A percentile compares a stretch with the other conserved stretches of the same genome.
Evolutionary conservation across 1,140 invertebrate genomes (phyloP).

Genomic region (Drosophila athabasca): DNA sequence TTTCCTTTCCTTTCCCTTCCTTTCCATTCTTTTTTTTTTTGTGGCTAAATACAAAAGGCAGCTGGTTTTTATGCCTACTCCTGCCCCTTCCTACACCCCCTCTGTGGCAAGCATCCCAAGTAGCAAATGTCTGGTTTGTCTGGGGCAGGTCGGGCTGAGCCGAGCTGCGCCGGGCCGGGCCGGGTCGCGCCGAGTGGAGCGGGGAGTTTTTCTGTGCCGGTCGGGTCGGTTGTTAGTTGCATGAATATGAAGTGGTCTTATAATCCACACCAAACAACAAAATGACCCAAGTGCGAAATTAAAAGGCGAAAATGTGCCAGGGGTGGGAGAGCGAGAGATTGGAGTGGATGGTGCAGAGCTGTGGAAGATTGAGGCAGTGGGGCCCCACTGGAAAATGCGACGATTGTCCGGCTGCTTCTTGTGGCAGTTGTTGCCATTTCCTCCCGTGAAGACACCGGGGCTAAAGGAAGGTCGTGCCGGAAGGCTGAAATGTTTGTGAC

Average conservation of each 20-base stretch:
- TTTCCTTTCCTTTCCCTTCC: conserved; percentile 26
- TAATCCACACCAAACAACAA: conserved; percentile 82
- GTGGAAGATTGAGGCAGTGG: background rate
- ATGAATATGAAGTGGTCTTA: conserved; percentile 82
- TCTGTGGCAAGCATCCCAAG: background rate
- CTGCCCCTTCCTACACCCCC: background rate
- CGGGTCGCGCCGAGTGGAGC: conserved; percentile 6
- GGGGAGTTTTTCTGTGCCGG: conserved; percentile 27
- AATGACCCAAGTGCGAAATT: conserved; percentile 81
- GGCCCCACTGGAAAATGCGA: no score
- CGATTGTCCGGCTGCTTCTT: background rate
- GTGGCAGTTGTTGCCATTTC: conserved; percentile 29
- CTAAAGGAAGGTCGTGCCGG: background rate
- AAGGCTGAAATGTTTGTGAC: conserved; percentile 22
- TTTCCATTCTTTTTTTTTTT: conserved; percentile 40
- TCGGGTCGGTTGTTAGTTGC: conserved; percentile 71
- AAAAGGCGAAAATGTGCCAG: conserved; percentile 78
- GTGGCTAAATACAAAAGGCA: conserved; percentile 80
- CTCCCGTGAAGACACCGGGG: conserved; percentile 28
- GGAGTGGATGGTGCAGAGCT: background rate
- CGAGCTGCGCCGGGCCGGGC: conserved; percentile 1
- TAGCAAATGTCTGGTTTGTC: conserved; percentile 41
- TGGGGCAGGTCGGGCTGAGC: no score
- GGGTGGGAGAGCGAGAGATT: conserved; percentile 18
- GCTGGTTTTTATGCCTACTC: conserved; percentile 71